Percentiles rank a stretch among this genome's conserved stretches.
These are phyloP conservation scores for Natrix natrix DNA, from an alignment of 2,797 vertebrate species.

Conservation along the genomic window DNA sequence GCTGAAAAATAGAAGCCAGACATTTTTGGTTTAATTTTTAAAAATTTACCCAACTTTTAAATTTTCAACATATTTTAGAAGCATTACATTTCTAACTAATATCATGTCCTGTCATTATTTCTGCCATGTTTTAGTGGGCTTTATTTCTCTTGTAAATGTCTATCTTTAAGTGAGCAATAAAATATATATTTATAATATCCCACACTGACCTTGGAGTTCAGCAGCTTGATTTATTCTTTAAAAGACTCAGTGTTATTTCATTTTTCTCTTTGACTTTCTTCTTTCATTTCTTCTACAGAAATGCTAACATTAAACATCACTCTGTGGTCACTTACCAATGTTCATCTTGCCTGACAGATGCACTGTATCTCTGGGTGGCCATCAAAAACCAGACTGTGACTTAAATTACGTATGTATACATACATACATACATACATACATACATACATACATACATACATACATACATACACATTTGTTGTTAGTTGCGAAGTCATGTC, in stretches of 20 bases:
- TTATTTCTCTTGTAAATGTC: constrained; percentile 6
- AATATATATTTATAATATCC: not conserved
- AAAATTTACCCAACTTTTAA: constrained; percentile 16
- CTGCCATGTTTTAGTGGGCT: constrained; percentile 2
- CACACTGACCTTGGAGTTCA: not conserved
- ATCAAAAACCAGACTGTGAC: not conserved
- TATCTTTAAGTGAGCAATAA: constrained; percentile 25
- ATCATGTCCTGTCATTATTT: not conserved
- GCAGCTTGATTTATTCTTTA: constrained; percentile 13
- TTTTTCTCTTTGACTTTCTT: constrained; percentile 11
- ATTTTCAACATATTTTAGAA: constrained; percentile 17
- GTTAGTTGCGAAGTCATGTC: too few relatives aligned
- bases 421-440: too few relatives aligned
- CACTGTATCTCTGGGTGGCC: not conserved
- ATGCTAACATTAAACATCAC: constrained; percentile 20
- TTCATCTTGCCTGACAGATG: not conserved
- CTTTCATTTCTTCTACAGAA: constrained; percentile 11
- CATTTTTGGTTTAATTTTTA: constrained; percentile 24
- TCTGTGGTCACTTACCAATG: constrained; percentile 27
- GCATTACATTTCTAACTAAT: constrained; percentile 17
- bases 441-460: too few relatives aligned
- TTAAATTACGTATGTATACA: not conserved
- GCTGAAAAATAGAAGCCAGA: not conserved
- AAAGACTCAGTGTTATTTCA: constrained; percentile 28
- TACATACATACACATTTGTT: too few relatives aligned